A percentile compares a stretch with the other conserved stretches of the same genome.
Evolutionary conservation across 2,888 invertebrate genomes (phyloP).

Genomic region (Lepidonotus clava): DNA sequence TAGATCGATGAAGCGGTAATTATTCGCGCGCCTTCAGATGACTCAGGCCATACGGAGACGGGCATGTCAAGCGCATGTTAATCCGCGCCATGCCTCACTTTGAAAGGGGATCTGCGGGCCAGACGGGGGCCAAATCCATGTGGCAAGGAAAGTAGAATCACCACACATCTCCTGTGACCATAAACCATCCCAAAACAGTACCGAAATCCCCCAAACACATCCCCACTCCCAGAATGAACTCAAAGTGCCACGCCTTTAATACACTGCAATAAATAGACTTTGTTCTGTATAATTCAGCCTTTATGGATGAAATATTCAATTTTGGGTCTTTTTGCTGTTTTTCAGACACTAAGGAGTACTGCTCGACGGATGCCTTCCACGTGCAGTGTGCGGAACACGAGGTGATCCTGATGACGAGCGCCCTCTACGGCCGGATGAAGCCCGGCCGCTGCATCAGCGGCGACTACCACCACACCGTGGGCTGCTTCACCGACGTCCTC

Average conservation of each 20-base stretch:
- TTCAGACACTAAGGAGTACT: constrained; percentile 60
- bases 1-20: constrained; percentile 35
- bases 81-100: constrained; percentile 22
- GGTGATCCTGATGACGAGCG: constrained; percentile 60
- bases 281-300: neutral
- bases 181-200: neutral
- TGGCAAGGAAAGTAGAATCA: neutral
- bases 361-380: constrained; percentile 62
- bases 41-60: neutral
- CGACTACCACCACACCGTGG: constrained; percentile 63
- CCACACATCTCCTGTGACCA: neutral
- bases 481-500: constrained; percentile 64
- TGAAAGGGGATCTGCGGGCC: constrained; percentile 32
- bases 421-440: constrained; percentile 64
- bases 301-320: neutral
- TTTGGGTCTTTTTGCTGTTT: neutral
- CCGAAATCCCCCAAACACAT: neutral
- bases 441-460: constrained; percentile 64
- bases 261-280: neutral
- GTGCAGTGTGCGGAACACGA: constrained; percentile 58
- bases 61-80: constrained; percentile 46
- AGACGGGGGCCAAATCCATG: neutral
- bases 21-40: neutral
- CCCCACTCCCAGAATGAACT: neutral
- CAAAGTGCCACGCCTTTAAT: too few relatives aligned